A percentile compares a stretch with the other conserved stretches of the same genome.
phyloP scores from a whole-genome alignment of 2,888 invertebrate genomes.

The Junonia oenone region DNA sequence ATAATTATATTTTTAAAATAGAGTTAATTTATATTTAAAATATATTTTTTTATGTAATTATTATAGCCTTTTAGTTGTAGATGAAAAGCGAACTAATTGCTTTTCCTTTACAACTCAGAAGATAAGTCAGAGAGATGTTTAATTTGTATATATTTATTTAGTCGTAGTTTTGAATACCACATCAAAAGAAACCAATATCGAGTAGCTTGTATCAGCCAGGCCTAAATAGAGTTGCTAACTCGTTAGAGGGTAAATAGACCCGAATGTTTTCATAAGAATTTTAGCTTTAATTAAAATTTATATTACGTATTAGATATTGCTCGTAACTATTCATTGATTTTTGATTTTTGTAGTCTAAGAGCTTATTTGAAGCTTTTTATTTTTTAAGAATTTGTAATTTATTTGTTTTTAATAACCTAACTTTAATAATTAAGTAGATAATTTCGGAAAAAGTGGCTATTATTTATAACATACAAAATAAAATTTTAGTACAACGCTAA shows the following conservation, averaged over 20 bases:
- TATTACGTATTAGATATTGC: background rate
- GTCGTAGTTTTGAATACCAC: background rate
- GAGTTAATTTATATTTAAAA: too few species aligned
- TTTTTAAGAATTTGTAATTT: too few species aligned
- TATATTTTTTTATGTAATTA: background rate
- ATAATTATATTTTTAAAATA: background rate
- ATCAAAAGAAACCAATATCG: conserved; percentile 3
- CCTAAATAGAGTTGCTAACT: conserved; percentile 3
- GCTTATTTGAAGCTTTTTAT: too few species aligned
- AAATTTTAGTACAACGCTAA: too few species aligned
- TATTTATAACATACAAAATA: too few species aligned
- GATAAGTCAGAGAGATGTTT: background rate
- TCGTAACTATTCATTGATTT: too few species aligned
- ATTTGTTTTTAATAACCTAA: too few species aligned
- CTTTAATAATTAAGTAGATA: too few species aligned
- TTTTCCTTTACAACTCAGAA: background rate
- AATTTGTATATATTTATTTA: background rate
- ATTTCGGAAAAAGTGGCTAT: too few species aligned
- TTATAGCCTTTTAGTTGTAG: background rate
- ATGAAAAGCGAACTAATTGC: background rate
- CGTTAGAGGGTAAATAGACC: conserved; percentile 6
- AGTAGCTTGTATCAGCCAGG: conserved; percentile 4
- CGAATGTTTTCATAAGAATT: background rate
- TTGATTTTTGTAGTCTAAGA: too few species aligned
- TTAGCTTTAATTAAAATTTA: background rate